phyloP scores from a whole-genome alignment of 2,888 invertebrate species.

The Xestoiulus laeticollis region DNA sequence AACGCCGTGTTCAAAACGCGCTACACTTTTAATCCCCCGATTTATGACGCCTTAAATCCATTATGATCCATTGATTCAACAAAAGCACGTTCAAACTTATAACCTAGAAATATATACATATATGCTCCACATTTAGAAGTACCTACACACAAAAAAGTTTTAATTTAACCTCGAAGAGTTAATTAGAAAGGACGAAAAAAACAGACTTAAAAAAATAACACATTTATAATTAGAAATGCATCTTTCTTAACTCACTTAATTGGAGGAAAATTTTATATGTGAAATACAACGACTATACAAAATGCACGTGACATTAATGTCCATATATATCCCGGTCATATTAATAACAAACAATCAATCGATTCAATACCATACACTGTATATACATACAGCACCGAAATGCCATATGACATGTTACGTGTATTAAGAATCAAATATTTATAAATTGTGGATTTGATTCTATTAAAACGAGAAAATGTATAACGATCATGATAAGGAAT shows the following conservation, averaged over 20 bases:
- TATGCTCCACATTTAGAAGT: too few species aligned
- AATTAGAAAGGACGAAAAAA: neutral
- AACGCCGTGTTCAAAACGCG: neutral
- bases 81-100: neutral
- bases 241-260: neutral
- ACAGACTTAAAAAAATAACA: neutral
- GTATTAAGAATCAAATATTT: neutral
- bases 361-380: too few species aligned
- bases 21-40: slow-evolving; percentile 5
- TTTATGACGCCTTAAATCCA: neutral
- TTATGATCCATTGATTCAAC: neutral
- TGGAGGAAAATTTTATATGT: too few species aligned
- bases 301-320: too few species aligned
- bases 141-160: neutral
- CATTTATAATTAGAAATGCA: neutral
- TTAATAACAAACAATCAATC: too few species aligned
- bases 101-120: too few species aligned
- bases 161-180: neutral
- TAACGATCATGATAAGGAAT: neutral
- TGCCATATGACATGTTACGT: too few species aligned
- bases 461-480: neutral
- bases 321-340: too few species aligned
- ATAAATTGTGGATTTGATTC: neutral
- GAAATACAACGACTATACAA: too few species aligned
- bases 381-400: too few species aligned